Evolutionary conservation across 1,140 invertebrate genomes (phyloP).

Genomic region (Diorhabda elongata): DNA sequence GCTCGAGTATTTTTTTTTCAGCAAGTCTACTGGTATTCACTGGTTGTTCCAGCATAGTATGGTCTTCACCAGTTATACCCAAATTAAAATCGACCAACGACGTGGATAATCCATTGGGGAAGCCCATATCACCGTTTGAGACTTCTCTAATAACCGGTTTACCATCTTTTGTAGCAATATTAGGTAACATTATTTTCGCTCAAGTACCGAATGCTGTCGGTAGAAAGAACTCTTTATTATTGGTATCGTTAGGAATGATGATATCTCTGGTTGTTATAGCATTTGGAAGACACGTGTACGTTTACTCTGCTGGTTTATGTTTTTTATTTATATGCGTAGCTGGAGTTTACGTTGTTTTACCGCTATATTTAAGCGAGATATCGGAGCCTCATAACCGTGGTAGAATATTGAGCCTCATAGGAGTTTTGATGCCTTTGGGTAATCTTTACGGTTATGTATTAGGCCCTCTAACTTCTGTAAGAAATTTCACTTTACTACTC

Average conservation of each 20-base stretch:
- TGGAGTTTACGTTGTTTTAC: constrained; percentile 48
- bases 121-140: constrained; percentile 48
- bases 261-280: constrained; percentile 22
- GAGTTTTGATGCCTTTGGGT: constrained; percentile 30
- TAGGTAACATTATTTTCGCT: constrained; percentile 36
- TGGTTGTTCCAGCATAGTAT: constrained; percentile 61
- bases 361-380: constrained; percentile 52
- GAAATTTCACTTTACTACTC: constrained; percentile 50
- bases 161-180: constrained; percentile 69
- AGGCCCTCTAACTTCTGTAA: constrained; percentile 57
- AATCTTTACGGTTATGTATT: constrained; percentile 50
- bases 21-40: constrained; percentile 61
- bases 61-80: constrained; percentile 65
- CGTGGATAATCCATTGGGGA: constrained; percentile 36
- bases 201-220: constrained; percentile 45
- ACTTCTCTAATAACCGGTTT: constrained; percentile 76
- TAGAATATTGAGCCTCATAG: constrained; percentile 25
- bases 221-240: constrained; percentile 46
- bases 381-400: constrained; percentile 40
- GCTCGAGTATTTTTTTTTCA: constrained; percentile 41
- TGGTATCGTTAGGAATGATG: constrained; percentile 40
- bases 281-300: constrained; percentile 42
- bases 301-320: constrained; percentile 40
- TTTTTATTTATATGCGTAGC: constrained; percentile 48
- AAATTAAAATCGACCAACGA: constrained; percentile 47